Conservation (phyloP, 1,140 invertebrate species). For the Drosophila sucinea region DNA sequence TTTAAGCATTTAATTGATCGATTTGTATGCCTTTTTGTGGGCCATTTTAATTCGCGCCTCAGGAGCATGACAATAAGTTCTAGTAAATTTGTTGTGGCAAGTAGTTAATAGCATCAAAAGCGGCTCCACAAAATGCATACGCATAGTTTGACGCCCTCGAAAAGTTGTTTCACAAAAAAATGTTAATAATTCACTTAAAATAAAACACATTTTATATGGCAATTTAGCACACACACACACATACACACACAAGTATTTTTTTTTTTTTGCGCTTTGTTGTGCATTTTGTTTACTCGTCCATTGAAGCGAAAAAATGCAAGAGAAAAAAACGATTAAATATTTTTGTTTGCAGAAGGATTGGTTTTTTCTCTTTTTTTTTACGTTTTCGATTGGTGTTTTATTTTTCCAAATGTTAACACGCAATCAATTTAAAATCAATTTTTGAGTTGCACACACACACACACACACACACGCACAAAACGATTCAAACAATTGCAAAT, state of each 20-base stretch:
- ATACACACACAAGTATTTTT: neutral
- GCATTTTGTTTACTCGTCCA: constrained; percentile 4
- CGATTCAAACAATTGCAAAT: constrained; percentile 6
- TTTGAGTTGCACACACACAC: constrained; percentile 5
- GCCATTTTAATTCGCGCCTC: too few relatives aligned
- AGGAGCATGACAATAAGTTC: too few relatives aligned
- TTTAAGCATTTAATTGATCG: too few relatives aligned
- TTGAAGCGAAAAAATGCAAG: neutral
- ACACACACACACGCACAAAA: constrained; percentile 15
- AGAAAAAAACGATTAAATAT: neutral
- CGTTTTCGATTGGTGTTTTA: neutral
- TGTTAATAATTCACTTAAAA: constrained; percentile 43
- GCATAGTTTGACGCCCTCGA: neutral
- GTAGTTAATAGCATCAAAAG: neutral
- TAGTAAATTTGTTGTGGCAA: too few relatives aligned
- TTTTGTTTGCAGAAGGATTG: neutral
- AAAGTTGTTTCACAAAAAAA: constrained; percentile 4
- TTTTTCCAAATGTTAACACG: constrained; percentile 5
- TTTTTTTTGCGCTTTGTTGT: neutral
- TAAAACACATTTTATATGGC: constrained; percentile 8
- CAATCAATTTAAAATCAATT: constrained; percentile 28
- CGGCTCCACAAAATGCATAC: too few relatives aligned
- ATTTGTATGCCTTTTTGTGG: too few relatives aligned
- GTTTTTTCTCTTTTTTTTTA: neutral
- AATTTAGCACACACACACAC: neutral